Evolutionary conservation across 53 echinoderm and acorn worm genomes (phyloP), one percentile per base, ranked within the genome.

Genomic region (Astropecten irregularis): DNA sequence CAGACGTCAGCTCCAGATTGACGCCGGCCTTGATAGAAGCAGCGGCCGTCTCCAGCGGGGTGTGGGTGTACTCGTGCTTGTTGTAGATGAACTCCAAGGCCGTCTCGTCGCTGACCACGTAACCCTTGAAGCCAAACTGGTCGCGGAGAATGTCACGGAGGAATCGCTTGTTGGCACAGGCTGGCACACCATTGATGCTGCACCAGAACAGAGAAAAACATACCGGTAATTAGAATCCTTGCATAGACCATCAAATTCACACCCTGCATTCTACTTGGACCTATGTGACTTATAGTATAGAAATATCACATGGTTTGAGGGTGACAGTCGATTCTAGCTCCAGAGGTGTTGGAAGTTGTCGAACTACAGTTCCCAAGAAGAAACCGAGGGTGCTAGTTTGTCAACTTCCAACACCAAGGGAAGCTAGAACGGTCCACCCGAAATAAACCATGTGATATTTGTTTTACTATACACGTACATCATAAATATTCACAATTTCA

Each of bases 61-160:
- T 83, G 15, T 76, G 65, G 23, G 95, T 95, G 84, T 90, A 95
- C 18, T 93, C 39, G 32, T 93, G 95, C 22, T 46, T 50, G 0
- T 9, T 23, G 9, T 63, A 83, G 55, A 91, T 77, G 21, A 28
- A 69, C 52, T 95, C 93, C 42, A 95, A 55, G 0, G 95, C 95
- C 11, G 13, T 47, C 50, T 93, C 69, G 44, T 95, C 95, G 25
- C 93, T 90, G 71, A 95, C 92, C 18, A 95, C 93, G 31, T 95
- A 95, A 44, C 95, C 95, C 38, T 85, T 86, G 84, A 95, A 95
- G 30, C 92, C 92, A 77, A 91, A 95, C n/a, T 90, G 84, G 2
- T 54, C 55, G 19, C 95, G 85, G 4, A 95, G 83, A 52, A 95
- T 91, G 39, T 86, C 82, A 8, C 67, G 92, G 54, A 95, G 82